Evolutionary conservation across 2,888 invertebrate genomes (phyloP).

Genomic region (Cheilosia grossa): DNA sequence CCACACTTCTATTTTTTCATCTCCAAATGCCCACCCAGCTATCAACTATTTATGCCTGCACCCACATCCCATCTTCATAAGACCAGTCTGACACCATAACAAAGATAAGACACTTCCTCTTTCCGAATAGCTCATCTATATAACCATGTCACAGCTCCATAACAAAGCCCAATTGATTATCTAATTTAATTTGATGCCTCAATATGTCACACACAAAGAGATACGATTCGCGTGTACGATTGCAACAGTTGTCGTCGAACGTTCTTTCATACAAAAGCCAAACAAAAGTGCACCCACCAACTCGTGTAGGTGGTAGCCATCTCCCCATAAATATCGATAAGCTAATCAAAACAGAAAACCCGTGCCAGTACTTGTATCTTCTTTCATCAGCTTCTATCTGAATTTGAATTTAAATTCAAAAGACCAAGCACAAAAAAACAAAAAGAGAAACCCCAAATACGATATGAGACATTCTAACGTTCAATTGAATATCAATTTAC

Average conservation of each 20-base stretch:
- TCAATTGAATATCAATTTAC: constrained; percentile 21
- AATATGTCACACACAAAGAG: constrained; percentile 15
- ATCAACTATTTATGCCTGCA: background rate
- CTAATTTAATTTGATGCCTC: constrained; percentile 14
- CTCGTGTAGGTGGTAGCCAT: constrained; percentile 20
- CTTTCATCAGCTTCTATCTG: background rate
- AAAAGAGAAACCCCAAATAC: constrained; percentile 8
- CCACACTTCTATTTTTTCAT: background rate
- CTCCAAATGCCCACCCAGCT: constrained; percentile 5
- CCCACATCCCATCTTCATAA: constrained; percentile 17
- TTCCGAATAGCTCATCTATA: constrained; percentile 22
- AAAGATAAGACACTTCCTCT: constrained; percentile 29
- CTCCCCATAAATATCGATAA: constrained; percentile 11
- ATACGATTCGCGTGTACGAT: background rate
- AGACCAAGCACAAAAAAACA: background rate
- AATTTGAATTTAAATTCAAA: constrained; percentile 15
- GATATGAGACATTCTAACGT: constrained; percentile 13
- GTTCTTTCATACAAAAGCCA: constrained; percentile 8
- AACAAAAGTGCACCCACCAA: background rate
- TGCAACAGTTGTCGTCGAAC: background rate
- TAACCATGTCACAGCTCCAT: background rate
- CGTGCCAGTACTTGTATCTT: constrained; percentile 32
- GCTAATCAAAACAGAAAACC: constrained; percentile 3
- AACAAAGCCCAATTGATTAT: constrained; percentile 32
- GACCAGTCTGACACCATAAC: background rate